Evolutionary conservation across 2,113 vertebrate genomes (phyloP).

Genomic region (Phalacrocorax aristotelis): DNA sequence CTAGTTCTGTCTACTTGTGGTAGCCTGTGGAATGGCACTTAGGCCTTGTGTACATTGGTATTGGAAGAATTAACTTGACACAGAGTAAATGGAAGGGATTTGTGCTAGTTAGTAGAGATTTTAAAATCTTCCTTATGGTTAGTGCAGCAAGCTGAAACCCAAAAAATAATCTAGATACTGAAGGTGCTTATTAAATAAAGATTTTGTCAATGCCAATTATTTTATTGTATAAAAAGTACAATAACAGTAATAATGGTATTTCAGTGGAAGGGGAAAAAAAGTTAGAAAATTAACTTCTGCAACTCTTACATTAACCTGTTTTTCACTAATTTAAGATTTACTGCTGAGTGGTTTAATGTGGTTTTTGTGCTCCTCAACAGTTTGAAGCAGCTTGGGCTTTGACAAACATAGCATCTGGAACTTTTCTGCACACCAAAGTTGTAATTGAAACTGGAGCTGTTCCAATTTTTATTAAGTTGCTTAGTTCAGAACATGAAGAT

Average conservation of each 20-base stretch:
- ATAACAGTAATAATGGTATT: not conserved
- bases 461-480: constrained; percentile 90
- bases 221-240: not conserved
- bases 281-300: not conserved
- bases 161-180: not conserved
- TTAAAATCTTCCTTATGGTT: not conserved
- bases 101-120: not conserved
- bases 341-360: not conserved
- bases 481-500: constrained; percentile 91
- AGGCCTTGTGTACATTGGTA: not conserved
- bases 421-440: constrained; percentile 91
- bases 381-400: constrained; percentile 93
- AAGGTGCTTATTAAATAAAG: not conserved
- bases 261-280: not conserved
- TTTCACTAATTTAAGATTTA: not conserved
- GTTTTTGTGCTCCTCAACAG: constrained; percentile 54
- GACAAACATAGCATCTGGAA: constrained; percentile 93
- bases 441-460: constrained; percentile 93
- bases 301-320: not conserved
- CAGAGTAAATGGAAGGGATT: not conserved
- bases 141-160: not conserved
- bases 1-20: not conserved
- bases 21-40: not conserved
- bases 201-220: not conserved
- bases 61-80: not conserved